These are phyloP conservation scores for Fundulus diaphanus DNA, from an alignment of 2,797 vertebrate species.

Conservation along the genomic window DNA sequence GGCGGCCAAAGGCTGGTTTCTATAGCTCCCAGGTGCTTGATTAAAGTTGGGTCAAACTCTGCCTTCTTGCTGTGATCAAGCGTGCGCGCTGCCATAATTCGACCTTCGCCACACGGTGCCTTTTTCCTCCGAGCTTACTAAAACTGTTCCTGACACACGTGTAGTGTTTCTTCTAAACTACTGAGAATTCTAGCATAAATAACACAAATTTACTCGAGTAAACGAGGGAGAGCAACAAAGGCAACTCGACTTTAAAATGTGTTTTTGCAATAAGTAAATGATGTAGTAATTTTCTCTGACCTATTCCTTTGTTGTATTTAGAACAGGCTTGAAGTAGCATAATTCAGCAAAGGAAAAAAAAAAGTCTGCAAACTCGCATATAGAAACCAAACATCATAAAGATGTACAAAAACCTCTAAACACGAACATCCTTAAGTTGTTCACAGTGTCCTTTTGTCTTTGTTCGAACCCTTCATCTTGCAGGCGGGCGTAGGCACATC, in stretches of 20 bases:
- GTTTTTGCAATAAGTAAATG: neutral
- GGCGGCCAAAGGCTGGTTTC: constrained; percentile 29
- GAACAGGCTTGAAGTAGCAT: constrained; percentile 29
- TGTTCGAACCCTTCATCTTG: constrained; percentile 36
- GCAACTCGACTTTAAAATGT: neutral
- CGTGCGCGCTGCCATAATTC: constrained; percentile 36
- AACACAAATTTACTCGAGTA: neutral
- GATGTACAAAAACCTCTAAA: neutral
- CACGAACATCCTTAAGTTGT: constrained; percentile 22
- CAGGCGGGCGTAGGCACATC: constrained; percentile 39
- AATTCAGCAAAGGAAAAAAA: neutral
- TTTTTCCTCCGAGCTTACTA: neutral
- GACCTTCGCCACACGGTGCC: neutral
- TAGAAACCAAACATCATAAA: neutral
- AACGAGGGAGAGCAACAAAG: neutral
- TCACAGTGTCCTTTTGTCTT: constrained; percentile 25
- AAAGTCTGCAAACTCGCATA: neutral
- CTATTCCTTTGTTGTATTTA: neutral
- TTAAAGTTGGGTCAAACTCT: constrained; percentile 20
- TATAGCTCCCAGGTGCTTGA: constrained; percentile 28
- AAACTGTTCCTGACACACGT: constrained; percentile 10
- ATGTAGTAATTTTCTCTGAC: neutral
- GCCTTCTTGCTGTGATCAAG: constrained; percentile 34
- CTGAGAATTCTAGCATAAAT: neutral
- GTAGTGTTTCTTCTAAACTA: neutral